Percentiles rank a stretch among this genome's conserved stretches.
phyloP scores from a whole-genome alignment of 1,140 invertebrate genomes.

The Pseudomyrmex concolor region DNA sequence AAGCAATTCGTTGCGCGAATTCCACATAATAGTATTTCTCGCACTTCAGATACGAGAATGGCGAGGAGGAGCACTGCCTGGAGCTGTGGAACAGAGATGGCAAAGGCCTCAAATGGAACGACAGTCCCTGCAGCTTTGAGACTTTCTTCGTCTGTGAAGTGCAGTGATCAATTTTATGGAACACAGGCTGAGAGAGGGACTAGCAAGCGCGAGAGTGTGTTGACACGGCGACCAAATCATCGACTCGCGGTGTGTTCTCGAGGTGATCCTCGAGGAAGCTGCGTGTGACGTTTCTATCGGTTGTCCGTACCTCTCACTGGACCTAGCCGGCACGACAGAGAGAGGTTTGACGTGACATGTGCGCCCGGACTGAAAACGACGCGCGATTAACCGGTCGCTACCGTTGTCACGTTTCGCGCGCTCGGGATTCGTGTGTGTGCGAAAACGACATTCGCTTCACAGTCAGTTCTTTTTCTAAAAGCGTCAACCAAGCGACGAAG shows the following conservation, averaged over 20 bases:
- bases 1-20: not conserved
- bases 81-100: slow-evolving; percentile 96
- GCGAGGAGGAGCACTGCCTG: slow-evolving; percentile 95
- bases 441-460: slow-evolving; percentile 1
- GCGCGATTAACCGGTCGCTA: slow-evolving; percentile 38
- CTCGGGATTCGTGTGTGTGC: slow-evolving; percentile 25
- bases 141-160: slow-evolving; percentile 97
- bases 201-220: slow-evolving; percentile 17
- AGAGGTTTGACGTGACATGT: slow-evolving; percentile 46
- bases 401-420: slow-evolving; percentile 30
- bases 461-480: slow-evolving; percentile 50
- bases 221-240: not conserved
- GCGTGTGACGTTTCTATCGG: slow-evolving; percentile 33
- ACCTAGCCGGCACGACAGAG: slow-evolving; percentile 20
- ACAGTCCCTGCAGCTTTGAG: slow-evolving; percentile 96
- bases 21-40: not conserved
- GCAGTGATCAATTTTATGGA: slow-evolving; percentile 81
- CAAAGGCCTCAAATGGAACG: slow-evolving; percentile 96
- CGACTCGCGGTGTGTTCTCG: slow-evolving; percentile 5
- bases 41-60: slow-evolving; percentile 91
- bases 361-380: slow-evolving; percentile 39
- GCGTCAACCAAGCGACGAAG: slow-evolving; percentile 26
- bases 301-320: slow-evolving; percentile 40
- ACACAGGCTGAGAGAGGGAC: slow-evolving; percentile 11
- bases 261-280: slow-evolving; percentile 41